Evolutionary conservation across 2,113 vertebrate genomes (phyloP).

Genomic region (Petaurus breviceps): DNA sequence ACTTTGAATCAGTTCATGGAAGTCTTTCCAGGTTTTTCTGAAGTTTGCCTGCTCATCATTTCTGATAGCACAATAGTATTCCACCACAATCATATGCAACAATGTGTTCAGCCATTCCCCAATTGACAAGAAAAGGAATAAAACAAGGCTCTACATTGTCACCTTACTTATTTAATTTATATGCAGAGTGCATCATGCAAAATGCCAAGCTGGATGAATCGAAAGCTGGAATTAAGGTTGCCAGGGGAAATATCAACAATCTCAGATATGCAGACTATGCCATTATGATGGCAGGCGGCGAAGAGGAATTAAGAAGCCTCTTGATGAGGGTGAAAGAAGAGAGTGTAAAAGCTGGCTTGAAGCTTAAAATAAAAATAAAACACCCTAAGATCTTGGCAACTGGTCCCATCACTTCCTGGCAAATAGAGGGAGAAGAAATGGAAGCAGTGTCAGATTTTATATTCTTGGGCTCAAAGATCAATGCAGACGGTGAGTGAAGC

Average conservation of each 20-base stretch:
- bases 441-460: not conserved
- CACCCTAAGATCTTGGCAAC: not conserved
- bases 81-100: not conserved
- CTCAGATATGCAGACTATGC: not conserved
- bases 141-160: not conserved
- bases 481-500: not conserved
- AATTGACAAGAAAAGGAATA: not conserved
- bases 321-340: not conserved
- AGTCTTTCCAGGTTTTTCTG: not conserved
- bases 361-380: not conserved
- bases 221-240: not conserved
- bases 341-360: not conserved
- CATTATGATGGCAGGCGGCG: not conserved
- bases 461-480: not conserved
- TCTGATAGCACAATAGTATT: not conserved
- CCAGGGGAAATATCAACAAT: not conserved
- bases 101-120: too few relatives aligned
- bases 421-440: not conserved
- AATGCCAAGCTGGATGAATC: not conserved
- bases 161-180: not conserved
- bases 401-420: not conserved
- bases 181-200: not conserved
- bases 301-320: not conserved
- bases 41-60: not conserved
- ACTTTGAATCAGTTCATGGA: not conserved